A percentile compares a stretch with the other conserved stretches of the same genome.
Conservation (phyloP, 2,888 invertebrate genomes). For the Pheosia gnoma region DNA sequence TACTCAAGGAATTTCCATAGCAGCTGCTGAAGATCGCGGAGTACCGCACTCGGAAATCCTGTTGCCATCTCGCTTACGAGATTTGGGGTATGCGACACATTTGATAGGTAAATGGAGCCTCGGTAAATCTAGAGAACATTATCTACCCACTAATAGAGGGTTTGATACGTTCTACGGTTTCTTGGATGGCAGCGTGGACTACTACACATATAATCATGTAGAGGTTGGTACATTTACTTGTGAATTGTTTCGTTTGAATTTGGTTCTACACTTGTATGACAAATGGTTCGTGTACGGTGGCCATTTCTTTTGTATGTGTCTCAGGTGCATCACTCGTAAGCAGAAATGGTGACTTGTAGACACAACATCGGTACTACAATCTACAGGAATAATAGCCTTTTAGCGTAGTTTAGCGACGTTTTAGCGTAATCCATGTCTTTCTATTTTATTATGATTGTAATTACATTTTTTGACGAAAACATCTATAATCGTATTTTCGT, state of each 20-base stretch:
- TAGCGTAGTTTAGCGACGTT: too few relatives aligned
- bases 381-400: too few relatives aligned
- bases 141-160: conserved; percentile 88
- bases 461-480: too few relatives aligned
- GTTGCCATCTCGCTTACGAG: conserved; percentile 87
- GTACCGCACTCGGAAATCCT: conserved; percentile 87
- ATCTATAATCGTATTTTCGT: too few relatives aligned
- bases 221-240: conserved; percentile 42
- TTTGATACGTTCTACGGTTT: conserved; percentile 93
- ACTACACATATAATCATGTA: conserved; percentile 86
- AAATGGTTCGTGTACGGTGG: too few relatives aligned
- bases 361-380: too few relatives aligned
- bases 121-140: conserved; percentile 88
- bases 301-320: too few relatives aligned
- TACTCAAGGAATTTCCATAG: conserved; percentile 58
- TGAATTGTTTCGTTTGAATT: conserved; percentile 9
- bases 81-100: conserved; percentile 90
- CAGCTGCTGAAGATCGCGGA: conserved; percentile 86
- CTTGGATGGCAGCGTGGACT: conserved; percentile 90
- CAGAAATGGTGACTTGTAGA: too few relatives aligned
- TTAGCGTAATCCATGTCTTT: too few relatives aligned
- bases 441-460: too few relatives aligned
- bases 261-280: conserved; percentile 13
- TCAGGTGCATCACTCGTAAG: too few relatives aligned
- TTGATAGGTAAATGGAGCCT: conserved; percentile 95